A percentile compares a stretch with the other conserved stretches of the same genome.
These are phyloP conservation scores for Cloeon dipterum DNA, from an alignment of 2,888 invertebrate genomes.

Conservation along the genomic window DNA sequence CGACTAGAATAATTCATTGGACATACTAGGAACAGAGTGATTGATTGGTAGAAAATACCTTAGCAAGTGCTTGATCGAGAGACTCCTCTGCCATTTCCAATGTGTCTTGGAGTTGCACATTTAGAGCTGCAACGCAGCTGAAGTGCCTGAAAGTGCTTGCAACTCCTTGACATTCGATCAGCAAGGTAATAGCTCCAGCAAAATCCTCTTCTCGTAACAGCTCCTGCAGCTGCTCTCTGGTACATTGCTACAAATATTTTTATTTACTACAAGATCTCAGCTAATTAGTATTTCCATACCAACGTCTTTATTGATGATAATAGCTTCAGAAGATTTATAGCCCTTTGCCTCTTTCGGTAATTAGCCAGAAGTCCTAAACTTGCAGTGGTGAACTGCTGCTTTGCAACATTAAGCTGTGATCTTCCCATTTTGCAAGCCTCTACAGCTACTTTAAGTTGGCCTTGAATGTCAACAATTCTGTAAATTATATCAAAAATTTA, in stretches of 20 bases:
- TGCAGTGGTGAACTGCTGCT: constrained; percentile 59
- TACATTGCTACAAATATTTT: constrained; percentile 33
- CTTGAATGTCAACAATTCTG: constrained; percentile 43
- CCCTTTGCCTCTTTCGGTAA: constrained; percentile 66
- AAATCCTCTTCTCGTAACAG: constrained; percentile 66
- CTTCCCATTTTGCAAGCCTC: constrained; percentile 49
- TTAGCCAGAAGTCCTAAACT: constrained; percentile 79
- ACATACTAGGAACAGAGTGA: not conserved
- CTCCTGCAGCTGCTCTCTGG: constrained; percentile 63
- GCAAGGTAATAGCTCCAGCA: constrained; percentile 70
- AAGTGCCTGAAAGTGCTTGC: constrained; percentile 70
- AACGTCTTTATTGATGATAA: constrained; percentile 58
- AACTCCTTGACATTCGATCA: constrained; percentile 68
- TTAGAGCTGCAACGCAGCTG: constrained; percentile 72
- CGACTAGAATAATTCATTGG: constrained; percentile 19
- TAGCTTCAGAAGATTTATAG: constrained; percentile 55
- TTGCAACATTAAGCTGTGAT: constrained; percentile 46
- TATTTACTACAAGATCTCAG: not conserved
- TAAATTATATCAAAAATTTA: constrained; percentile 6
- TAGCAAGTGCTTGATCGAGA: constrained; percentile 63
- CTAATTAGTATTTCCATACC: constrained; percentile 21
- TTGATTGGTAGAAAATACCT: constrained; percentile 20
- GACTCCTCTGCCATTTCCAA: constrained; percentile 78
- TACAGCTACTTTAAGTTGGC: constrained; percentile 41
- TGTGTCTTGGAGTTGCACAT: constrained; percentile 71